phyloP scores from a whole-genome alignment of 2,113 vertebrate genomes.

The Willisornis vidua region DNA sequence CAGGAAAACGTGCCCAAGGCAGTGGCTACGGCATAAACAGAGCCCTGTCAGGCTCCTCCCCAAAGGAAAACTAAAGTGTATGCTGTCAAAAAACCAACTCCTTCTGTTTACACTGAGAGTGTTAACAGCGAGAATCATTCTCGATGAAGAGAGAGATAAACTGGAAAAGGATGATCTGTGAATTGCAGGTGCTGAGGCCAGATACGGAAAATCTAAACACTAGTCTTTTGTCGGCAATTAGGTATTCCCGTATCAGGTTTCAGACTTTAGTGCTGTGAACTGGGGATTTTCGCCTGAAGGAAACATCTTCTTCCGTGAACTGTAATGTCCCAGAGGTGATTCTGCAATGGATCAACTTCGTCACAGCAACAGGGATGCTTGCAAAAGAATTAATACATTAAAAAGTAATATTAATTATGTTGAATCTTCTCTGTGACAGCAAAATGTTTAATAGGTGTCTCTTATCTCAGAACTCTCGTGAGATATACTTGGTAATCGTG shows the following conservation, averaged over 20 bases:
- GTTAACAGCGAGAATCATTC: neutral
- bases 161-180: neutral
- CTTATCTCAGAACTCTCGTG: neutral
- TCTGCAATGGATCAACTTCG: neutral
- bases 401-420: neutral
- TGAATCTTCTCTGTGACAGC: neutral
- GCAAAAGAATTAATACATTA: neutral
- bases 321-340: neutral
- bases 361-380: neutral
- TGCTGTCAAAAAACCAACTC: neutral
- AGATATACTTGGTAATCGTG: neutral
- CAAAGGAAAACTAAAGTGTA: neutral
- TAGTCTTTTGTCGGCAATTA: neutral
- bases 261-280: neutral
- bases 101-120: neutral
- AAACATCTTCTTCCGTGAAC: neutral
- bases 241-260: neutral
- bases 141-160: neutral
- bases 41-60: neutral
- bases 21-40: neutral
- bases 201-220: neutral
- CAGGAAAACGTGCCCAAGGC: slow-evolving; percentile 38
- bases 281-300: neutral
- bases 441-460: neutral
- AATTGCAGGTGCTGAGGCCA: neutral